phyloP scores from a whole-genome alignment of 2,888 invertebrate genomes.

The Drosophila aldrichi region DNA sequence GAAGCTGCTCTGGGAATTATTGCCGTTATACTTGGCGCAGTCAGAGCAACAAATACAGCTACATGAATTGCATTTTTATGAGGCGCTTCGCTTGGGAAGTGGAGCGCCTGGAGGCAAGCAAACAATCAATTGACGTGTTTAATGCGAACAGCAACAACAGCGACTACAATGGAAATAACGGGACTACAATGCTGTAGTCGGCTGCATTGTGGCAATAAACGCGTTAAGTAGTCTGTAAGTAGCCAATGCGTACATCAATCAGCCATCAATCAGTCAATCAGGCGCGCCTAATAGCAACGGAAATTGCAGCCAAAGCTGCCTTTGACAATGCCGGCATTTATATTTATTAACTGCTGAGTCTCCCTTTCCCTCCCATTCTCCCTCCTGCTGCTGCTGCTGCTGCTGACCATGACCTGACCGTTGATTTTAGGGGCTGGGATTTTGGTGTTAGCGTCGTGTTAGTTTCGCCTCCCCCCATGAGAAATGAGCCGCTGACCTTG shows the following conservation, averaged over 20 bases:
- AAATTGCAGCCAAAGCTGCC: conserved; percentile 45
- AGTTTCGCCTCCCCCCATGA: conserved; percentile 7
- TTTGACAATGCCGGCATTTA: conserved; percentile 54
- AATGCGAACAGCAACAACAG: conserved; percentile 20
- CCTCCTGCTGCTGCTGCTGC: too few species aligned
- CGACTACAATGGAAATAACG: conserved; percentile 15
- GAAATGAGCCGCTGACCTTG: conserved; percentile 56
- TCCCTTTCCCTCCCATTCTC: not conserved
- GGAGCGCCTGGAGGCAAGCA: conserved; percentile 12
- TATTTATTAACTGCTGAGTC: conserved; percentile 62
- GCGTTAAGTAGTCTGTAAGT: conserved; percentile 23
- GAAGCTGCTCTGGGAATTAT: conserved; percentile 30
- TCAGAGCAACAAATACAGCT: conserved; percentile 4
- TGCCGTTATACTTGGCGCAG: conserved; percentile 12
- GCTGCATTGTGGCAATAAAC: conserved; percentile 20
- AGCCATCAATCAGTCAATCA: conserved; percentile 22
- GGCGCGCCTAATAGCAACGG: not conserved
- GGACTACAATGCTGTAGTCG: not conserved
- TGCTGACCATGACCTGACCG: conserved; percentile 38
- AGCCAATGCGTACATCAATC: conserved; percentile 40
- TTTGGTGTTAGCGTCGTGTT: not conserved
- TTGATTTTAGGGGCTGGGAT: conserved; percentile 13
- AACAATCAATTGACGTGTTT: conserved; percentile 38
- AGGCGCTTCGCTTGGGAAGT: conserved; percentile 10
- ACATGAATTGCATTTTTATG: conserved; percentile 45